phyloP scores from a whole-genome alignment of 2,888 invertebrate species.

The Gymnocheta viridis region DNA sequence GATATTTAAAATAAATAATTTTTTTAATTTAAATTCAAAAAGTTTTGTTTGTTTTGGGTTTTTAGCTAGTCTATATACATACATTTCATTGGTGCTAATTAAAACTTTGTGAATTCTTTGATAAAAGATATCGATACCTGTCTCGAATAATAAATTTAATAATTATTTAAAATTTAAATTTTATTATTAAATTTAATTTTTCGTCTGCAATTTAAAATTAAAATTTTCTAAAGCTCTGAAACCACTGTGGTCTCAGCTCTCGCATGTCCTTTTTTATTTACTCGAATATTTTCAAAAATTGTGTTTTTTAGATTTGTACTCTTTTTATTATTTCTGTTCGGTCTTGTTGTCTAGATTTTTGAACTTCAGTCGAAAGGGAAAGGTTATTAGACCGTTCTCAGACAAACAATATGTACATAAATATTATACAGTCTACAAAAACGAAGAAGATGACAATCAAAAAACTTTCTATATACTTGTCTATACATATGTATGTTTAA shows the following conservation, averaged over 20 bases:
- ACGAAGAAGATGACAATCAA: conserved; percentile 17
- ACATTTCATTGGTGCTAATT: too few species aligned
- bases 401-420: too few species aligned
- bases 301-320: conserved; percentile 13
- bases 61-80: too few species aligned
- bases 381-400: conserved; percentile 78
- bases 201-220: too few species aligned
- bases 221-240: background rate
- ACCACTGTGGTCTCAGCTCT: conserved; percentile 22
- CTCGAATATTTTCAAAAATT: background rate
- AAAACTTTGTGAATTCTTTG: too few species aligned
- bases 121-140: too few species aligned
- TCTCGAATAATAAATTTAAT: too few species aligned
- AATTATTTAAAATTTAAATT: too few species aligned
- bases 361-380: conserved; percentile 75
- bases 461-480: background rate
- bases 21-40: too few species aligned
- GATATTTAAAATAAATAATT: too few species aligned
- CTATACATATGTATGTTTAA: background rate
- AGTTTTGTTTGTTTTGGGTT: too few species aligned
- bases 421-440: conserved; percentile 39
- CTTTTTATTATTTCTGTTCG: conserved; percentile 21
- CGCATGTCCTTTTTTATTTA: conserved; percentile 38
- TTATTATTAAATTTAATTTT: background rate
- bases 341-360: conserved; percentile 57